A percentile compares a stretch with the other conserved stretches of the same genome.
Evolutionary conservation across 2,113 vertebrate species (phyloP).

Genomic region (Anser cygnoides): DNA sequence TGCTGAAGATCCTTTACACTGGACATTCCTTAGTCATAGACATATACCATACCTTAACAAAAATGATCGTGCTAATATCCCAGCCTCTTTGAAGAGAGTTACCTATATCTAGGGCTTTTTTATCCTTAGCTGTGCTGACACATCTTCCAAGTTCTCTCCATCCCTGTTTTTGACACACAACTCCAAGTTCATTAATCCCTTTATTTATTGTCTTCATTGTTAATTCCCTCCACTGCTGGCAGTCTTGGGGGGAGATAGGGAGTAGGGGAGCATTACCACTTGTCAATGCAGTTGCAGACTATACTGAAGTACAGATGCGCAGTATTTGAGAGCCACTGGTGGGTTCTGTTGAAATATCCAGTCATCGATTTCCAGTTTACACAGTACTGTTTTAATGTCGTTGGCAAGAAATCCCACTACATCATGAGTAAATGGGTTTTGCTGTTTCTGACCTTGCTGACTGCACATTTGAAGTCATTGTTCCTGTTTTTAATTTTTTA

Average conservation of each 20-base stretch:
- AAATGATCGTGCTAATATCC: not conserved
- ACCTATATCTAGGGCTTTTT: not conserved
- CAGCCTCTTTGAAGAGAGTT: not conserved
- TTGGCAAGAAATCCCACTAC: not conserved
- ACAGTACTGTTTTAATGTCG: not conserved
- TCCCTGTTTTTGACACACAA: not conserved
- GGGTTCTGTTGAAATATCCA: not conserved
- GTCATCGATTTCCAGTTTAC: not conserved
- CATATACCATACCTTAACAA: not conserved
- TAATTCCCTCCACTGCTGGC: not conserved
- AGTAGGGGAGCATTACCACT: not conserved
- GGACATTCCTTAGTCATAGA: not conserved
- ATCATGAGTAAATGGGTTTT: not conserved
- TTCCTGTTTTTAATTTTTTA: not conserved
- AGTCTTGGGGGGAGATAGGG: not conserved
- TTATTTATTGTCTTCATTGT: not conserved
- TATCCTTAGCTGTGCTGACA: not conserved
- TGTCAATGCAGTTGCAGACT: not conserved
- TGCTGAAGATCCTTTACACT: not conserved
- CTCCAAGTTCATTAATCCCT: not conserved
- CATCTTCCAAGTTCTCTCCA: not conserved
- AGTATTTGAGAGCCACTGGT: not conserved
- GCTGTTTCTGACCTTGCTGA: not conserved
- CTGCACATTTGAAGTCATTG: not conserved
- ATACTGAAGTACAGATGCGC: not conserved